phyloP scores from a whole-genome alignment of 2,797 vertebrate species.

The Falco rusticolus region DNA sequence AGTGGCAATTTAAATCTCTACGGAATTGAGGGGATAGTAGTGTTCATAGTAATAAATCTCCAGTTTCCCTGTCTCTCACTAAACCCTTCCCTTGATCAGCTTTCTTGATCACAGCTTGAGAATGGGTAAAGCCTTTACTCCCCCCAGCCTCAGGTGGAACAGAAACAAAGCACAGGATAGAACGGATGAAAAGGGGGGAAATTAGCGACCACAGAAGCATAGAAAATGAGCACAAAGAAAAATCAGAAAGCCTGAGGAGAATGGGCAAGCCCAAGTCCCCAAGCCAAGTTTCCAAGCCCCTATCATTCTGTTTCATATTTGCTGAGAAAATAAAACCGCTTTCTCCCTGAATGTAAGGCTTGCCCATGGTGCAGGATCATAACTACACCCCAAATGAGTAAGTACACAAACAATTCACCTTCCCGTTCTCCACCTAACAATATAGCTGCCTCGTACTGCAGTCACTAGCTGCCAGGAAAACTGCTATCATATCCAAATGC shows the following conservation, averaged over 20 bases:
- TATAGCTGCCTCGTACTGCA: background rate
- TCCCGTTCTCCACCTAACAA: background rate
- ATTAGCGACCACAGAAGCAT: background rate
- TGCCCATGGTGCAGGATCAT: background rate
- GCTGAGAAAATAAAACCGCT: background rate
- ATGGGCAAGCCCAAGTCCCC: background rate
- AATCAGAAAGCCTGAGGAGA: background rate
- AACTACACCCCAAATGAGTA: background rate
- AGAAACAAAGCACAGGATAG: background rate
- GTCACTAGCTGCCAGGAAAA: background rate
- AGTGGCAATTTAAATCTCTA: background rate
- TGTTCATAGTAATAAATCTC: background rate
- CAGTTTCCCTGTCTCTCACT: background rate
- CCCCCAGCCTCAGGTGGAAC: background rate
- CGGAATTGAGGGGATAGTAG: background rate
- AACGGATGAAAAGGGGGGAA: background rate
- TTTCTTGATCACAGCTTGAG: background rate
- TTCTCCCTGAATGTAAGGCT: background rate
- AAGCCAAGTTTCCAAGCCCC: background rate
- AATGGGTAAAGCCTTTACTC: background rate
- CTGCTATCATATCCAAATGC: background rate
- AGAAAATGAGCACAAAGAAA: accelerated
- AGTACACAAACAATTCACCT: background rate
- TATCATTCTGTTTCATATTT: background rate
- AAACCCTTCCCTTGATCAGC: background rate